Base-by-base conservation (phyloP, 1,140 invertebrate genomes). In the Fopius arisanus region DNA sequence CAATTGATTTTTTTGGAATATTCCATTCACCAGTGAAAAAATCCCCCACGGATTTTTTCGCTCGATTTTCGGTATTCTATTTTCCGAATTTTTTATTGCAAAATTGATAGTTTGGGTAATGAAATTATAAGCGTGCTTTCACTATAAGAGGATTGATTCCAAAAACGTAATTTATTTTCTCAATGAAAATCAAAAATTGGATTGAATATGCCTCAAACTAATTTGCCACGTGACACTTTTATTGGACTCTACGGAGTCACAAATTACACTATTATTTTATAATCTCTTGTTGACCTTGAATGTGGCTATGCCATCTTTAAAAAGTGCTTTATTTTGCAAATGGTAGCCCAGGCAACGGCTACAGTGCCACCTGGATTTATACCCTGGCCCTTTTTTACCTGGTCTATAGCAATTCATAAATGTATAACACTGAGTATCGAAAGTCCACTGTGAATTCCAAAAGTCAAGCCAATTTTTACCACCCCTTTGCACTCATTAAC, bases 291-390 rank as follows among this genome's bases (percentile, higher is more conserved):
- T 28, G 54, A 26, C 54, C 54, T 59, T 59, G 23, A 28, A 59
- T 26, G 10, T 19, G 23, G 10, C 54, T 12, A 28, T 26, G 10
- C 54, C 26, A 23, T 26, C 54, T 4, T 28, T 12, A 59, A 59
- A 59, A 59, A 59, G 19, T 12, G 54, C 54, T 59, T 59, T 59
- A 59, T 59, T 59, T 59, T 59, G 54, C 54, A 59, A 59, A 19
- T 23, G 21, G 54, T 59, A 59, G 23, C 14, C 54, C 54, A 3
- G 23, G 54, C 19, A 59, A 59, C 54, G 54, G 54, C 9, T 54
- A 7, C 54, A 59, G 54, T 26, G 54, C 54, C 54, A 59, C 54
- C 54, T 59, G 54, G 19, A 59, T 12, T 59, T 37, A 37, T 37
- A 10, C 7, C 9, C 7, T 1, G 33, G 9, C 1, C 9, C 9